Evolutionary conservation across 2,888 invertebrate genomes (phyloP).

Genomic region (Caenorhabditis zanzibari): DNA sequence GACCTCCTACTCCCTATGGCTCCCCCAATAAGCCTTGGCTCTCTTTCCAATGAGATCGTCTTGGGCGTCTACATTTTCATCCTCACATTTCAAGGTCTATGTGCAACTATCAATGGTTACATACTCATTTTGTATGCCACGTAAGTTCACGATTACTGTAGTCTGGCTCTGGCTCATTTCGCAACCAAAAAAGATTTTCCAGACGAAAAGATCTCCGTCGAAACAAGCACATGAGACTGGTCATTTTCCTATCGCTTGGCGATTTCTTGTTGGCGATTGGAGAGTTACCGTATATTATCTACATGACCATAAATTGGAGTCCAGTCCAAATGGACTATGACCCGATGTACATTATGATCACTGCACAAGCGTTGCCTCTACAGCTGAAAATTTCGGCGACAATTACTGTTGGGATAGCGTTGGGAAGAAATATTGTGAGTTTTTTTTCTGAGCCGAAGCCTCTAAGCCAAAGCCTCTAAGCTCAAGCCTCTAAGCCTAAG

Average conservation of each 20-base stretch:
- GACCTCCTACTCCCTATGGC: too few species aligned
- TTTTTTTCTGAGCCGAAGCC: too few species aligned
- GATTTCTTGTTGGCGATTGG: constrained; percentile 48
- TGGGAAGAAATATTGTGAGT: constrained; percentile 53
- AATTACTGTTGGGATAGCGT: constrained; percentile 48
- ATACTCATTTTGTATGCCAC: constrained; percentile 31
- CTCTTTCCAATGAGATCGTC: constrained; percentile 41
- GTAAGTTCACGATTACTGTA: background rate
- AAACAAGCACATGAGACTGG: constrained; percentile 50
- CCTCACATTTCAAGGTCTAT: constrained; percentile 36
- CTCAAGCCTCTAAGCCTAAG: too few species aligned
- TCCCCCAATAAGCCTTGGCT: constrained; percentile 26
- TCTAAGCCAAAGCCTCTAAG: too few species aligned
- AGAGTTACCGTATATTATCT: constrained; percentile 57
- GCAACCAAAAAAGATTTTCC: too few species aligned
- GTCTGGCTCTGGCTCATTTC: too few species aligned
- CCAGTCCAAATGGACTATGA: constrained; percentile 31
- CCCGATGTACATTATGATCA: constrained; percentile 51
- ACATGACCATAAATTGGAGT: constrained; percentile 49
- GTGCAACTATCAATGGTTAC: constrained; percentile 45
- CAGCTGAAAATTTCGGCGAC: constrained; percentile 53
- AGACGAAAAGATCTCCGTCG: constrained; percentile 22
- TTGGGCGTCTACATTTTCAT: constrained; percentile 46
- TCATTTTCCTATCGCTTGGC: constrained; percentile 31
- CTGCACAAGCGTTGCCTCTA: constrained; percentile 44